Percentiles rank a stretch among this genome's conserved stretches.
phyloP scores from a whole-genome alignment of 2,797 vertebrate genomes.

The Macrochelys suwanniensis region DNA sequence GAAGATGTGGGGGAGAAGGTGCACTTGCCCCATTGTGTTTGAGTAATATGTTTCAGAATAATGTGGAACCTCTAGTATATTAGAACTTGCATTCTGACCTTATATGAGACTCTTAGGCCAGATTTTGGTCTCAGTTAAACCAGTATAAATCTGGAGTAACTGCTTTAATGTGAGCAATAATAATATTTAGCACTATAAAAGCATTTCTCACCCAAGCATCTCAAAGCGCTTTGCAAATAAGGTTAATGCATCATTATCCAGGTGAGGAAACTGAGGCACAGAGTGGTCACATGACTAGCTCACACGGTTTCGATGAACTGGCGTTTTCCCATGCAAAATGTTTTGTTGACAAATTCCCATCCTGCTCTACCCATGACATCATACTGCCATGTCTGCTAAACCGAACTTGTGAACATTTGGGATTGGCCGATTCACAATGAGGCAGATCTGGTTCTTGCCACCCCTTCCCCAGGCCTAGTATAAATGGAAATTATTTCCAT shows the following conservation, averaged over 20 bases:
- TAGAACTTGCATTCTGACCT: background rate
- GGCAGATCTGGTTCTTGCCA: background rate
- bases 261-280: background rate
- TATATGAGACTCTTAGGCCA: background rate
- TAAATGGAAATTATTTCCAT: background rate
- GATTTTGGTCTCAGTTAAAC: background rate
- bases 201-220: background rate
- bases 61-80: background rate
- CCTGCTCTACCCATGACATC: background rate
- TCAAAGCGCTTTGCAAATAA: background rate
- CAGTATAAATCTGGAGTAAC: background rate
- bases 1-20: background rate
- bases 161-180: background rate
- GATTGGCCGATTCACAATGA: background rate
- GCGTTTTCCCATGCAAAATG: background rate
- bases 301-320: background rate
- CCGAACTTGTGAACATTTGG: background rate
- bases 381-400: background rate
- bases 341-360: background rate
- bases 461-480: background rate
- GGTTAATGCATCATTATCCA: background rate
- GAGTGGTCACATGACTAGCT: background rate
- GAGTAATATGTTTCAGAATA: background rate
- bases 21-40: background rate
- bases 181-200: background rate